A percentile compares a stretch with the other conserved stretches of the same genome.
Conservation (phyloP, 2,888 invertebrate species). For the Chalcosyrphus nemorum region DNA sequence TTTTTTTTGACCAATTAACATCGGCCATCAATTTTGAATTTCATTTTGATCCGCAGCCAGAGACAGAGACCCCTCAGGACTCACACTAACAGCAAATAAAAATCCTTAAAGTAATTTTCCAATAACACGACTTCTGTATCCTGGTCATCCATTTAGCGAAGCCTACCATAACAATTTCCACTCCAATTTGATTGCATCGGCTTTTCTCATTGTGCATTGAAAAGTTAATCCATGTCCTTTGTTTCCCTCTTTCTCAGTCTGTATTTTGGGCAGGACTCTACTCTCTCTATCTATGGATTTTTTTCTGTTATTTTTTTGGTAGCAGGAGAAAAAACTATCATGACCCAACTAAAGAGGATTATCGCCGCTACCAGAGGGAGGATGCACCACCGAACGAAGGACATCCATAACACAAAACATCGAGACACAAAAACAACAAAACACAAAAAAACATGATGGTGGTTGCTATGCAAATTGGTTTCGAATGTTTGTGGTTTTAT, state of each 20-base stretch:
- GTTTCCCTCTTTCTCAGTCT: slow-evolving; percentile 30
- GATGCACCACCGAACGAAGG: slow-evolving; percentile 47
- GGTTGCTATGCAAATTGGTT: slow-evolving; percentile 72
- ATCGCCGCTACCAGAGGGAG: slow-evolving; percentile 59
- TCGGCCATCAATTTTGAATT: slow-evolving; percentile 61
- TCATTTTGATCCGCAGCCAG: slow-evolving; percentile 58
- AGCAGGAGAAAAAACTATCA: slow-evolving; percentile 54
- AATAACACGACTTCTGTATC: slow-evolving; percentile 64
- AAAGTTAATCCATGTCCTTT: slow-evolving; percentile 72
- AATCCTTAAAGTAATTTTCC: slow-evolving; percentile 66
- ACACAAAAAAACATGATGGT: slow-evolving; percentile 74
- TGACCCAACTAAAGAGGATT: slow-evolving; percentile 73
- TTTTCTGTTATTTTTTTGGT: background rate
- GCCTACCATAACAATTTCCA: slow-evolving; percentile 63
- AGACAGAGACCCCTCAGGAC: slow-evolving; percentile 22
- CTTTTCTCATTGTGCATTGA: slow-evolving; percentile 72
- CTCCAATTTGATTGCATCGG: slow-evolving; percentile 72
- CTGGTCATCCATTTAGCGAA: slow-evolving; percentile 49
- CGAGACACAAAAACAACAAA: slow-evolving; percentile 75
- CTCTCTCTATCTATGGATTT: slow-evolving; percentile 27
- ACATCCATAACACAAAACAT: slow-evolving; percentile 78
- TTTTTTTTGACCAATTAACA: slow-evolving; percentile 66
- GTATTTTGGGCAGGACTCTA: slow-evolving; percentile 17
- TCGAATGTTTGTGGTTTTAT: slow-evolving; percentile 72
- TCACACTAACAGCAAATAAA: slow-evolving; percentile 23